Base-by-base conservation (phyloP, 2,797 vertebrate genomes). In the Tenualosa thibaudeaui region DNA sequence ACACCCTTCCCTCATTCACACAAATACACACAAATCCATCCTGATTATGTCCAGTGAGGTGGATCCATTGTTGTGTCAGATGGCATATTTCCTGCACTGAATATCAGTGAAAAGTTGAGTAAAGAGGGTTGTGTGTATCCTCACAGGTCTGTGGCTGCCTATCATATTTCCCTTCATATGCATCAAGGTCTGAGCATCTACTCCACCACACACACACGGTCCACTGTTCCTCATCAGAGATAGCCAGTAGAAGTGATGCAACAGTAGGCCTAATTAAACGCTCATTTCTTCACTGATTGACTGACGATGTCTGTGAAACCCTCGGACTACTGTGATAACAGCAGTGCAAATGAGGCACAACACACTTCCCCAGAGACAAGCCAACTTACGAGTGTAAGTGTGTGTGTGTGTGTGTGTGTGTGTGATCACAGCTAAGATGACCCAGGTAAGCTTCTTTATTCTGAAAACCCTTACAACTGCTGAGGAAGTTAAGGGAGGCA, bases 1-100 rank as follows among this genome's bases (percentile, higher is more conserved):
- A 75, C 68, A 75, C 31, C 68, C 13, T 75, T 40, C 13, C 68
- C 68, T 31, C 31, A 75, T 75, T 75, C 68, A 58, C 56, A 58
- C 2, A 58, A 13, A 40, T 31, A 40, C 68, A 75, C 13, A 40
- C 65, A 75, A 26, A 65, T 24, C 26, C 62, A 65, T 24, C 65
- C 26, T 71, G 26, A 10, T 37, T 68, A 68, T 2, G n/a, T 9
- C 58, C 58, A 62, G 22, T n/a, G 60, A 5, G 37, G 13, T 40
- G 68, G 68, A 75, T 15, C 40, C 31, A 75, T 31, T 71, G 8
- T 40, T 68, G 31, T 3, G 15, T 75, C 31, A 15, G 68, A 15
- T 75, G 68, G 31, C 15, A 17, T 75, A 40, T 31, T 75, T 40
- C 12, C 68, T 75, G 7, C 68, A 75, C 68, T 75, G 68, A 75